Conservation (phyloP, 1,140 invertebrate species). For the Archegozetes longisetosus region DNA sequence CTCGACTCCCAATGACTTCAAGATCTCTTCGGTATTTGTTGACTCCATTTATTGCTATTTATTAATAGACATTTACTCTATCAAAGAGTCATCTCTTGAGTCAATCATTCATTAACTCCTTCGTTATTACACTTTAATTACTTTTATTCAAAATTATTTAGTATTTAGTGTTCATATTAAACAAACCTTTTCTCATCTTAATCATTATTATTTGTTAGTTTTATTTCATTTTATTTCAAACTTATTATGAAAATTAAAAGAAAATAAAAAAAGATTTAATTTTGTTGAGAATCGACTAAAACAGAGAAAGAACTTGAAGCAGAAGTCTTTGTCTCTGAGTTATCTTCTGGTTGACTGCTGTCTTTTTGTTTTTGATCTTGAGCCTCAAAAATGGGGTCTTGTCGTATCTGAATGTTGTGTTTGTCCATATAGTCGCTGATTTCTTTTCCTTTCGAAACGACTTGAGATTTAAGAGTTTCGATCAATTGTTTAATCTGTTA, state of each 20-base stretch:
- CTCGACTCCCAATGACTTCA: neutral
- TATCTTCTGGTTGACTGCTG: neutral
- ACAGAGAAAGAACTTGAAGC: no score
- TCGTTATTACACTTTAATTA: no score
- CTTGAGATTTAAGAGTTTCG: slow-evolving; percentile 55
- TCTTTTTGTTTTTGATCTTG: neutral
- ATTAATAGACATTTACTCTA: neutral
- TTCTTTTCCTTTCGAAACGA: slow-evolving; percentile 69
- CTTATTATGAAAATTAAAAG: no score
- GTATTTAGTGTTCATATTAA: no score
- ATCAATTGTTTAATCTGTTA: slow-evolving; percentile 55
- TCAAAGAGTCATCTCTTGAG: neutral
- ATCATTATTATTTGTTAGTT: no score
- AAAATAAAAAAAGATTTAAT: no score
- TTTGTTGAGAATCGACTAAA: no score
- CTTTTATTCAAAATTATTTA: no score
- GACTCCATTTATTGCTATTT: neutral
- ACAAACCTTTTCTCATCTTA: no score
- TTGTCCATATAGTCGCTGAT: slow-evolving; percentile 85
- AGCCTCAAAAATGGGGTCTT: slow-evolving; percentile 15
- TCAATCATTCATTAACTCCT: neutral
- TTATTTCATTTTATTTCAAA: no score
- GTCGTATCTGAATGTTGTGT: slow-evolving; percentile 50
- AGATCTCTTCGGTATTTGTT: neutral
- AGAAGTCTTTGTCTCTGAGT: neutral